Evolutionary conservation across 2,797 vertebrate species (phyloP).

Genomic region (Rhabdophis nuchalis): DNA sequence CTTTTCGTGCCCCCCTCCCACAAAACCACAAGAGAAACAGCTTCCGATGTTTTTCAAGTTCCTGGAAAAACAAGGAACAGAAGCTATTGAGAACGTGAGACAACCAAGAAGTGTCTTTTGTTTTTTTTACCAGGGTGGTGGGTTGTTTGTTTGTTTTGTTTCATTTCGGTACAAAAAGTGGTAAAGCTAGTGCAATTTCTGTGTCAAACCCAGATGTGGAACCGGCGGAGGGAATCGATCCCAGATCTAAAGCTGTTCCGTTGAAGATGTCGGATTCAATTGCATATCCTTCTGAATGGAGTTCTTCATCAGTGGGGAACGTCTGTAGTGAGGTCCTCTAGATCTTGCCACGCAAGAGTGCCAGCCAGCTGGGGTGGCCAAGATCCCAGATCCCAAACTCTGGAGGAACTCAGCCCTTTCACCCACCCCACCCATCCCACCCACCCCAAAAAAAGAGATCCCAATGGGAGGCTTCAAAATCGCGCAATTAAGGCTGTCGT

Average conservation of each 20-base stretch:
- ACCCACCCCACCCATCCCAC: neutral
- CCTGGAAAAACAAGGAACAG: neutral
- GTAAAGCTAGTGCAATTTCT: conserved; percentile 14
- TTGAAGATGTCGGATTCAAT: neutral
- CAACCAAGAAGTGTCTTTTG: neutral
- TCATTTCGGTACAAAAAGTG: neutral
- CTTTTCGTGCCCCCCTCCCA: too few species aligned
- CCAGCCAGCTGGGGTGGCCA: conserved; percentile 20
- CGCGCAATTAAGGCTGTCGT: neutral
- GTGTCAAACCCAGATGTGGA: neutral
- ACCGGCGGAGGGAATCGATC: neutral
- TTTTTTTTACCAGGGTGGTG: neutral
- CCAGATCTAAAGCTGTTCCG: neutral
- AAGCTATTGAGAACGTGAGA: neutral
- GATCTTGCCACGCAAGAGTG: neutral
- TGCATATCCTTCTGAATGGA: neutral
- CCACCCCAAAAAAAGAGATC: neutral
- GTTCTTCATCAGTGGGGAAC: neutral
- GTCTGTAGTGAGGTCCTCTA: neutral
- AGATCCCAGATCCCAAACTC: conserved; percentile 7
- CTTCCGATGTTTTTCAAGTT: neutral
- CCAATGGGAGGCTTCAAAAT: neutral
- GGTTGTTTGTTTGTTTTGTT: neutral
- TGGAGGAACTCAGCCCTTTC: neutral
- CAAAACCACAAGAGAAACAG: neutral